phyloP scores from a whole-genome alignment of 2,797 vertebrate species.

The Macropus fuliginosus region DNA sequence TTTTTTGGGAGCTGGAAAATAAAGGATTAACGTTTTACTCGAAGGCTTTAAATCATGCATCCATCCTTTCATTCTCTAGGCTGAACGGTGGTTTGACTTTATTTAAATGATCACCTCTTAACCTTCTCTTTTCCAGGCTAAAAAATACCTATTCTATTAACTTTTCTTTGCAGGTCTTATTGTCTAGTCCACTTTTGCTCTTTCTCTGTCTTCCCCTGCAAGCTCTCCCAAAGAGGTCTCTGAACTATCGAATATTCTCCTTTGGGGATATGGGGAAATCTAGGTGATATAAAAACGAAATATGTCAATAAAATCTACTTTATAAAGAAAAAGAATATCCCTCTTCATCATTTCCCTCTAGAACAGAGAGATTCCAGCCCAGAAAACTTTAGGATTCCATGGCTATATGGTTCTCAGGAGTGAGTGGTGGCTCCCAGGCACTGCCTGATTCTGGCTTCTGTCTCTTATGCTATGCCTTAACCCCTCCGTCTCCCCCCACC shows the following conservation, averaged over 20 bases:
- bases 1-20: slow-evolving; percentile 47
- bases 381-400: background rate
- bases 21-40: slow-evolving; percentile 21
- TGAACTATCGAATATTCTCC: background rate
- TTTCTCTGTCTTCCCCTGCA: background rate
- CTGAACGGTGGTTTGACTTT: background rate
- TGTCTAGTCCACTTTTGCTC: background rate
- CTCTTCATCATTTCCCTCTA: background rate
- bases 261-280: background rate
- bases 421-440: background rate
- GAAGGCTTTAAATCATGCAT: slow-evolving; percentile 14
- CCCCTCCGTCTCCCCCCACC: no score
- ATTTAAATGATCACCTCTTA: slow-evolving; percentile 17
- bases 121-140: background rate
- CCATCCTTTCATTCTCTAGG: slow-evolving; percentile 7
- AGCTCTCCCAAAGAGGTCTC: background rate
- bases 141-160: background rate
- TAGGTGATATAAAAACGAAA: background rate
- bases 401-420: background rate
- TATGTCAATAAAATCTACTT: background rate
- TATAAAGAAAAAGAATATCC: background rate
- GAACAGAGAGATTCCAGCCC: background rate
- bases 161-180: background rate
- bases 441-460: background rate
- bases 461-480: background rate